A percentile compares a stretch with the other conserved stretches of the same genome.
Evolutionary conservation across 2,113 vertebrate species (phyloP).

Genomic region (Mohoua ochrocephala): DNA sequence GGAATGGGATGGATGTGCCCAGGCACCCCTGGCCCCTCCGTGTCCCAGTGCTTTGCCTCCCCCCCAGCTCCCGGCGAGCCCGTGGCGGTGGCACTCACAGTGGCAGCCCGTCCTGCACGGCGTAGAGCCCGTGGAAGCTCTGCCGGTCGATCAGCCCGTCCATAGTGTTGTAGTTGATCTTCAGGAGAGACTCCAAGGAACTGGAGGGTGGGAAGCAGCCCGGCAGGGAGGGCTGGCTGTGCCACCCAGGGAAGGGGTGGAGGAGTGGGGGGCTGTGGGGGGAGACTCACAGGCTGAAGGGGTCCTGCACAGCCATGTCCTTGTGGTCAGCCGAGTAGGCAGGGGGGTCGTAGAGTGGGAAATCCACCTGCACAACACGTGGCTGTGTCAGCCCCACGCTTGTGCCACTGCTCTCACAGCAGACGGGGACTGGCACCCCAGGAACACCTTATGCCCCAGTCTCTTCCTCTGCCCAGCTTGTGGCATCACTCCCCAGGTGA

Average conservation of each 20-base stretch:
- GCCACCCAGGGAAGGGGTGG: background rate
- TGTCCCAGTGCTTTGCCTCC: background rate
- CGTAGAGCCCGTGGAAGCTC: slow-evolving; percentile 67
- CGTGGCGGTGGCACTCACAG: slow-evolving; percentile 34
- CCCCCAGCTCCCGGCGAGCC: background rate
- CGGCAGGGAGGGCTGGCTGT: background rate
- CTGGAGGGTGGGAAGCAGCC: slow-evolving; percentile 17
- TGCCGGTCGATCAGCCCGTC: slow-evolving; percentile 64
- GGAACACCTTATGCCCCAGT: background rate
- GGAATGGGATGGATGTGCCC: background rate
- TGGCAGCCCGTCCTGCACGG: slow-evolving; percentile 54
- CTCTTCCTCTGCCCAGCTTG: background rate
- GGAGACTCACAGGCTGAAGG: slow-evolving; percentile 67
- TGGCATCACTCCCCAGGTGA: too few species aligned
- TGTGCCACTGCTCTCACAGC: background rate
- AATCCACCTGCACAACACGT: slow-evolving; percentile 70
- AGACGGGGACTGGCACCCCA: rapidly evolving
- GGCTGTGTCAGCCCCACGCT: rapidly evolving
- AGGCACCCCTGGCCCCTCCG: rapidly evolving
- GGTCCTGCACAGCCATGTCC: slow-evolving; percentile 48
- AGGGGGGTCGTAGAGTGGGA: slow-evolving; percentile 76
- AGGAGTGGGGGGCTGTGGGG: rapidly evolving
- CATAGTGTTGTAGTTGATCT: slow-evolving; percentile 69
- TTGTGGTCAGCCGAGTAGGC: slow-evolving; percentile 63
- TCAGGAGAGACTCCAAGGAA: slow-evolving; percentile 53